phyloP scores from a whole-genome alignment of 2,113 vertebrate species.

The Trematocara zebra region DNA sequence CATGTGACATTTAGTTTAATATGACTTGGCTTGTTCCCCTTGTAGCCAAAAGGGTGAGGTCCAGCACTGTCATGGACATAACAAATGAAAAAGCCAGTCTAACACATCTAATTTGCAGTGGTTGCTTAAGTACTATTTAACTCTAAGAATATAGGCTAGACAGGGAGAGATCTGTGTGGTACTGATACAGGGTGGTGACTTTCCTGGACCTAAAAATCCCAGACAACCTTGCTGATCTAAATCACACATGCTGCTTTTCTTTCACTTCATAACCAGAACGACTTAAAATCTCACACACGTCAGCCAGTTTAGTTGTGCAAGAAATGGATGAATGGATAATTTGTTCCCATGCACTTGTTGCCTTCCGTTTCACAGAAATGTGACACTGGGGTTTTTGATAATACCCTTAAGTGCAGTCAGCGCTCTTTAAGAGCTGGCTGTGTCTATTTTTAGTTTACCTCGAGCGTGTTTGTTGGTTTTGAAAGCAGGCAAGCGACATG shows the following conservation, averaged over 20 bases:
- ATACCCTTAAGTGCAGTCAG: constrained; percentile 20
- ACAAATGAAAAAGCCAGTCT: neutral
- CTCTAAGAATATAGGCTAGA: neutral
- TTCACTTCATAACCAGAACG: constrained; percentile 35
- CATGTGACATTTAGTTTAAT: neutral
- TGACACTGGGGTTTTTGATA: constrained; percentile 34
- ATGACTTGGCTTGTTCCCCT: neutral
- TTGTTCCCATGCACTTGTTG: constrained; percentile 31
- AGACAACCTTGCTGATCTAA: constrained; percentile 27
- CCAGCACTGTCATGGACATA: neutral
- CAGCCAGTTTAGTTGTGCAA: constrained; percentile 25
- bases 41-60: neutral
- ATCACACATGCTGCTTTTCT: constrained; percentile 17
- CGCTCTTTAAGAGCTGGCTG: constrained; percentile 47
- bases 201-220: constrained; percentile 57
- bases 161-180: neutral
- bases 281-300: constrained; percentile 41
- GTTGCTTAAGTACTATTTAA: neutral
- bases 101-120: neutral
- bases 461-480: constrained; percentile 65
- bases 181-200: constrained; percentile 37
- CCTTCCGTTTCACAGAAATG: constrained; percentile 30
- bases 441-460: constrained; percentile 70
- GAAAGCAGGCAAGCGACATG: constrained; percentile 28
- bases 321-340: constrained; percentile 16